Evolutionary conservation across 30 jellyfish, hydroid and myxozoan genomes (phyloP).

Genomic region (Nemopilema nomurai): DNA sequence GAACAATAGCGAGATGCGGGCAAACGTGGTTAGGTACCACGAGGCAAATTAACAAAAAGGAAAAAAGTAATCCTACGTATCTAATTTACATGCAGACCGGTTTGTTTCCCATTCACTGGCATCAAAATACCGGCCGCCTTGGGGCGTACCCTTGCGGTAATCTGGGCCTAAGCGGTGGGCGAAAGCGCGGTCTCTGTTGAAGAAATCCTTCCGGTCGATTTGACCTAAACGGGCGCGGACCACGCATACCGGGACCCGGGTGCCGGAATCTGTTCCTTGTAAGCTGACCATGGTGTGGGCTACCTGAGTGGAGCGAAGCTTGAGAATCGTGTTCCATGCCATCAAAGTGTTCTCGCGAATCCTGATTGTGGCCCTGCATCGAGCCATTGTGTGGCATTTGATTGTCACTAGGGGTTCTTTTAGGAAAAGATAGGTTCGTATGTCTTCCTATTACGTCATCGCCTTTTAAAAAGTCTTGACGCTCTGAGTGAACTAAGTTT

Average conservation of each 20-base stretch:
- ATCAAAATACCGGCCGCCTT: slow-evolving; percentile 66
- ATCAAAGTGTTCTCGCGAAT: neutral
- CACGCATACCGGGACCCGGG: slow-evolving; percentile 42
- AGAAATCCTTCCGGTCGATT: slow-evolving; percentile 29
- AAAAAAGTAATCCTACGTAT: neutral
- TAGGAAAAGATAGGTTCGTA: neutral
- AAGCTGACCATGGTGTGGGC: neutral
- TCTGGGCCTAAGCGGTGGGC: slow-evolving; percentile 70
- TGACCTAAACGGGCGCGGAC: slow-evolving; percentile 31
- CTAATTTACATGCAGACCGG: neutral
- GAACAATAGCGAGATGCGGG: neutral
- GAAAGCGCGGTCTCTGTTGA: slow-evolving; percentile 47
- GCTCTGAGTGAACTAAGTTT: neutral
- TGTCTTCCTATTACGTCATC: neutral
- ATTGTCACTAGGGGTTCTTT: neutral
- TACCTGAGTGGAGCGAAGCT: neutral
- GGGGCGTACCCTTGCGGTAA: slow-evolving; percentile 63
- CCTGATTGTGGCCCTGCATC: neutral
- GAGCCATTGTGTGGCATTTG: slow-evolving; percentile 1
- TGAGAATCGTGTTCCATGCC: neutral
- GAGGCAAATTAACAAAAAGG: too few species aligned
- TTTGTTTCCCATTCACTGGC: neutral
- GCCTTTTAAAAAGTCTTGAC: neutral
- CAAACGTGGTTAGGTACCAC: too few species aligned
- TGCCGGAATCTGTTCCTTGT: slow-evolving; percentile 44